Conservation (phyloP, 2,113 vertebrate genomes). For the Thalassarche chlororhynchos region DNA sequence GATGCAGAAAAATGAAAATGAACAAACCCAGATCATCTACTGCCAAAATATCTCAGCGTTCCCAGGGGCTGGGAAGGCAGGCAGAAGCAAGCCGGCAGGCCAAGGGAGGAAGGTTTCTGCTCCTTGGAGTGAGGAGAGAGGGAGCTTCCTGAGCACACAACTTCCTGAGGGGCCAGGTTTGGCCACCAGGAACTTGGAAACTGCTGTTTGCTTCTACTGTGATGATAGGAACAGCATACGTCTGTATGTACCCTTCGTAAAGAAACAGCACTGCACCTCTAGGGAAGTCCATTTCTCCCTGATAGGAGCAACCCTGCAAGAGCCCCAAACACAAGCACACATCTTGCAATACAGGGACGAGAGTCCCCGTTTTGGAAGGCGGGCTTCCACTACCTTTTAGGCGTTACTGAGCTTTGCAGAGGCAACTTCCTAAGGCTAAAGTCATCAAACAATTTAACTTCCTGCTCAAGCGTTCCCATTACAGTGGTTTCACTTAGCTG, state of each 20-base stretch:
- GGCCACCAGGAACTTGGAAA: background rate
- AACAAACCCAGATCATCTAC: background rate
- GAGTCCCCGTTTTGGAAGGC: background rate
- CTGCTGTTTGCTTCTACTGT: background rate
- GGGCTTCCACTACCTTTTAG: background rate
- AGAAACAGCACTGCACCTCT: background rate
- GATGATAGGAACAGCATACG: accelerated
- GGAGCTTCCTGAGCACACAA: background rate
- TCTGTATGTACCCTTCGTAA: background rate
- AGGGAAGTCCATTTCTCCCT: background rate
- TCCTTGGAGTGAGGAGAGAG: background rate
- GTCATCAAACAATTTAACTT: conserved; percentile 69
- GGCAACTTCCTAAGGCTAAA: conserved; percentile 28
- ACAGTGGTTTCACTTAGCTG: conserved; percentile 56
- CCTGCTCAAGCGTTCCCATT: conserved; percentile 61
- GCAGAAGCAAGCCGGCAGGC: background rate
- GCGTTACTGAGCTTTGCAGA: background rate
- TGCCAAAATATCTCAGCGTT: background rate
- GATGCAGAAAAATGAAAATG: background rate
- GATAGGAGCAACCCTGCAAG: background rate
- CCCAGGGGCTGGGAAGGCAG: background rate
- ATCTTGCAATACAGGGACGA: too few relatives aligned
- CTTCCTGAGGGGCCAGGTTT: background rate
- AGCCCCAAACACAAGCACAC: background rate
- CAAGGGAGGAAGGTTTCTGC: background rate